Evolutionary conservation across 2,113 vertebrate species (phyloP).

Genomic region (Tylochromis polylepis): DNA sequence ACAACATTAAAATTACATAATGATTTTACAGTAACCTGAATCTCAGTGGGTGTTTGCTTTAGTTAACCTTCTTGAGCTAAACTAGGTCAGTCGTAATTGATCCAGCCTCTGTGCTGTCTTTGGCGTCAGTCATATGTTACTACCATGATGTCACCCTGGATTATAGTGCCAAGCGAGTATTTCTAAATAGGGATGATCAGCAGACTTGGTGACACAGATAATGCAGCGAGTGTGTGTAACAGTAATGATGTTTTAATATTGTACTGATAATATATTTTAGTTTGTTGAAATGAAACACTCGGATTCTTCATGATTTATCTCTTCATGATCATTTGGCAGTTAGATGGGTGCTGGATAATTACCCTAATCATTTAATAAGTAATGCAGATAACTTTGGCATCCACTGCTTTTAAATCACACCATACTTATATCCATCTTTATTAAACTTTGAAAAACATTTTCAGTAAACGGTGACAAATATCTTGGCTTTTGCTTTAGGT

Average conservation of each 20-base stretch:
- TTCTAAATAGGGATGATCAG: slow-evolving; percentile 10
- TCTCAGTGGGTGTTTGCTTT: neutral
- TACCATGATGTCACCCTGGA: slow-evolving; percentile 19
- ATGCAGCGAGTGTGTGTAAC: neutral
- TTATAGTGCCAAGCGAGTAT: slow-evolving; percentile 1
- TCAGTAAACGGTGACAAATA: neutral
- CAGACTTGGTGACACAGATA: neutral
- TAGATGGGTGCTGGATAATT: neutral
- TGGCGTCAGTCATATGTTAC: neutral
- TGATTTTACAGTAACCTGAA: neutral
- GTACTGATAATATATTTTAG: neutral
- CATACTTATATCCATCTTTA: neutral
- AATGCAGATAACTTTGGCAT: neutral
- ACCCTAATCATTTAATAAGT: neutral
- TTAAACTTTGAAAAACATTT: neutral
- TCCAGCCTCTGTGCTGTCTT: neutral
- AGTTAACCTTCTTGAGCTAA: neutral
- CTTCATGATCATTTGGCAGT: neutral
- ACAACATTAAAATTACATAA: neutral
- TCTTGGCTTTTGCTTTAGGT: neutral
- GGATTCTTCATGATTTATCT: neutral
- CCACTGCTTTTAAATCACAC: neutral
- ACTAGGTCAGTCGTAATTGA: neutral
- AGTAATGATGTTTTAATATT: neutral
- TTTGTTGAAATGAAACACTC: neutral